phyloP scores from a whole-genome alignment of 1,140 invertebrate species.

The Proales similis region DNA sequence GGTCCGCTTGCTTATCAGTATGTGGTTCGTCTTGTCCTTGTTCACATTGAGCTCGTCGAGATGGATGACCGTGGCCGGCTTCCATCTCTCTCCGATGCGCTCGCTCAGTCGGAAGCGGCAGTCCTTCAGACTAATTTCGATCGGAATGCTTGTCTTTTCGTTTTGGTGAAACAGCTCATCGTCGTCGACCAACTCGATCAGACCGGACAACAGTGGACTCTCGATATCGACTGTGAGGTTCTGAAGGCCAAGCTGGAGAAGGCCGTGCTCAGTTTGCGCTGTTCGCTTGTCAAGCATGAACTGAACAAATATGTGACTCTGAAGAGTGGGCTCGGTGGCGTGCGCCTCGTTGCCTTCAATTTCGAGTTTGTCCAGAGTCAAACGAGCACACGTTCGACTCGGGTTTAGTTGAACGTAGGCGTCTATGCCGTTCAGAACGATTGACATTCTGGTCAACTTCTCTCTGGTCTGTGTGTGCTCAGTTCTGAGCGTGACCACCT shows the following conservation, averaged over 20 bases:
- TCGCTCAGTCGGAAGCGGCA: constrained; percentile 22
- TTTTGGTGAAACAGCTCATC: constrained; percentile 5
- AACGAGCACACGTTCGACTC: too few species aligned
- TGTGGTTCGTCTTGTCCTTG: too few species aligned
- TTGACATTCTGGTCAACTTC: too few species aligned
- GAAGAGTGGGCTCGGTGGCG: neutral
- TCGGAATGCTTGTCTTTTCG: neutral
- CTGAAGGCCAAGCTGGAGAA: neutral
- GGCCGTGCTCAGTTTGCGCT: constrained; percentile 1
- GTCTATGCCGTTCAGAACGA: too few species aligned
- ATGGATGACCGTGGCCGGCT: too few species aligned
- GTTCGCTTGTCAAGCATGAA: constrained; percentile 5
- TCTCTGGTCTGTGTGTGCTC: too few species aligned
- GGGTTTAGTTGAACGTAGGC: too few species aligned
- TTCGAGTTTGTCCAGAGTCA: constrained; percentile 3
- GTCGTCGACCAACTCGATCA: constrained; percentile 24
- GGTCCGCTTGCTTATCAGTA: too few species aligned
- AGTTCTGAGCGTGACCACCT: too few species aligned
- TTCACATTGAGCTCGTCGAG: too few species aligned
- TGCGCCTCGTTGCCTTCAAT: constrained; percentile 5
- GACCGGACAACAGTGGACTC: constrained; percentile 1
- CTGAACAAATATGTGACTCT: neutral
- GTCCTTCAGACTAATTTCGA: neutral
- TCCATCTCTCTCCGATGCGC: too few species aligned
- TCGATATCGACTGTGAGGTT: constrained; percentile 10